phyloP scores from a whole-genome alignment of 2,888 invertebrate genomes.

The Arctia plantaginis region DNA sequence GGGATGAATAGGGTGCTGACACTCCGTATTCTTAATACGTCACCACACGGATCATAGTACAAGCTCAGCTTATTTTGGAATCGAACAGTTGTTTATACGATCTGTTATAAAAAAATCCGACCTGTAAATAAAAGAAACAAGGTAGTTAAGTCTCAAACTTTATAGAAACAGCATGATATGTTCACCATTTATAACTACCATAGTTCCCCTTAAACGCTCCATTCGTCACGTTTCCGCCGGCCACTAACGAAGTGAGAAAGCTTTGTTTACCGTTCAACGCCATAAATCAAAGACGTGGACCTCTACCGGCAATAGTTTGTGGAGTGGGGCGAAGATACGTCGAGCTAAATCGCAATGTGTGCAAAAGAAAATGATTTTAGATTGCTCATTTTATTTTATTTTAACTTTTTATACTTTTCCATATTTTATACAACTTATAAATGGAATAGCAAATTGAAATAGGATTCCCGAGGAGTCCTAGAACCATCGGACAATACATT shows the following conservation, averaged over 20 bases:
- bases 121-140: not conserved
- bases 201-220: conserved; percentile 12
- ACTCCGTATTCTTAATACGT: too few relatives aligned
- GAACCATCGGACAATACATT: not conserved
- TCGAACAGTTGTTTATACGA: not conserved
- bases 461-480: not conserved
- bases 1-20: too few relatives aligned
- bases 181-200: conserved; percentile 9
- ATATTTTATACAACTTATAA: not conserved
- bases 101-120: too few relatives aligned
- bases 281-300: conserved; percentile 44
- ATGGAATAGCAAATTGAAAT: not conserved
- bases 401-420: too few relatives aligned
- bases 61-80: not conserved
- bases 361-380: conserved; percentile 1
- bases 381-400: too few relatives aligned
- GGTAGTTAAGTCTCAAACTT: not conserved
- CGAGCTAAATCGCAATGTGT: not conserved
- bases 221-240: conserved; percentile 34
- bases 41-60: not conserved
- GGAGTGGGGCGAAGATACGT: conserved; percentile 6
- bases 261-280: conserved; percentile 44
- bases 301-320: conserved; percentile 33
- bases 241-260: conserved; percentile 29
- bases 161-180: conserved; percentile 5